Percentiles rank a stretch among this genome's conserved stretches.
phyloP scores from a whole-genome alignment of 2,888 invertebrate genomes.

The Rhopalosiphum nymphaeae region DNA sequence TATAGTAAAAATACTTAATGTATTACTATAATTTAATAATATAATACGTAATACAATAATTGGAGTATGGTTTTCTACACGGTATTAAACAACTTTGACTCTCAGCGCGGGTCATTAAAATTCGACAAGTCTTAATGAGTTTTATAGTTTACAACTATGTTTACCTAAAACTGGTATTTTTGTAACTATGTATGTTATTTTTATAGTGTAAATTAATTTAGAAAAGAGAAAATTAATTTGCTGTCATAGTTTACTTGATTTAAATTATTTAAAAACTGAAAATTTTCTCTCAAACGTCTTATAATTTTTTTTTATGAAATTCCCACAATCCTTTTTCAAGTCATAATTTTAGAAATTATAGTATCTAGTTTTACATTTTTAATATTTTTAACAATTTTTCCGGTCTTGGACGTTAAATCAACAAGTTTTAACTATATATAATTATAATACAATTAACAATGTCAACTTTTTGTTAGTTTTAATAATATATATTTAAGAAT shows the following conservation, averaged over 20 bases:
- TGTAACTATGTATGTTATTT: conserved; percentile 28
- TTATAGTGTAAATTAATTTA: conserved; percentile 49
- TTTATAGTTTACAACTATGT: conserved; percentile 25
- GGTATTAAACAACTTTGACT: conserved; percentile 14
- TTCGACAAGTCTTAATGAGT: conserved; percentile 42
- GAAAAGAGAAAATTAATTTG: conserved; percentile 46
- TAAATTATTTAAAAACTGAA: conserved; percentile 26
- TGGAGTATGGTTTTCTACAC: conserved; percentile 12
- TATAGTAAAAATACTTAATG: neutral
- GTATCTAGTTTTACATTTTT: neutral
- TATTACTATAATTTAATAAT: neutral
- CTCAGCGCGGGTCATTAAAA: conserved; percentile 29
- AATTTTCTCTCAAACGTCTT: conserved; percentile 10
- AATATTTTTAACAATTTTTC: neutral
- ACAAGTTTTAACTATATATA: neutral
- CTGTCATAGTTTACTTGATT: neutral
- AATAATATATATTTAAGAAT: neutral
- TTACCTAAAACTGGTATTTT: conserved; percentile 50
- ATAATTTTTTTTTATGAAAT: neutral
- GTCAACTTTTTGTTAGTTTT: neutral
- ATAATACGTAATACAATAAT: neutral
- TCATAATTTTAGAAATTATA: neutral
- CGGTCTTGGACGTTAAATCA: neutral
- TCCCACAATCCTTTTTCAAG: neutral
- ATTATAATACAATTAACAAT: neutral